Base-by-base conservation (phyloP, 2,113 vertebrate genomes). In the Cyanoliseus patagonus region DNA sequence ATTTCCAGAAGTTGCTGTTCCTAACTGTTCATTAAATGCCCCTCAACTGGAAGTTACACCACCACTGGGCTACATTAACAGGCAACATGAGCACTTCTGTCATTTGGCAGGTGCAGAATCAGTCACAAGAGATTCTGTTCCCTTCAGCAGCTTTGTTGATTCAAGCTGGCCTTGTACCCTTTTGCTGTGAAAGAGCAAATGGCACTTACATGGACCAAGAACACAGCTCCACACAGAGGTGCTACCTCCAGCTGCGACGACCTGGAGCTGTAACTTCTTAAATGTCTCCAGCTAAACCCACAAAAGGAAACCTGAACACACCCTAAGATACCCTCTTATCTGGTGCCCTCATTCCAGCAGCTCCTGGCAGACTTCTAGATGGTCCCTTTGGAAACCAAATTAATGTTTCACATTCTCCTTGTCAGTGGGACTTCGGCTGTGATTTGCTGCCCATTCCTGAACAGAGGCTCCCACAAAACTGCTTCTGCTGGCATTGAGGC, bases 1-100 rank as follows among this genome's bases (percentile, higher is more conserved):
- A 64, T 37, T 82, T 95, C 70, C 86, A 81, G 68, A 95, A 93
- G 73, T 70, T 76, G 82, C 64, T 70, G 75, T 49, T 82, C 52
- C 61, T 80, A 27, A 49, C 23, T 17, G 27, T 35, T 78, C 18
- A 7, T 69, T 31, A 94, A 25, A 61, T 33, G 23, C 15, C 55
- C 44, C 66, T 78, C 61, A 70, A 11, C 68, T 92, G 83, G 39
- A 81, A 64, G 55, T 37, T 63, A 67, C 18, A 67, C 6, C 57
- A 87, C 22, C 47, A 24, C 59, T n/a, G 61, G 63, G 31, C n/a
- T 24, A 44, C n/a, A 7, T 23, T 47, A 84, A 63, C 4, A 23
- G 55, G 9, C 33, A 63, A 75, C 55, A n/a, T 10, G 37, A 90
- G 39, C 42, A 17, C 35, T 55, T 53, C 42, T 74, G 4, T 28